phyloP scores from a whole-genome alignment of 2,888 invertebrate genomes.

The Rotaria macrura region DNA sequence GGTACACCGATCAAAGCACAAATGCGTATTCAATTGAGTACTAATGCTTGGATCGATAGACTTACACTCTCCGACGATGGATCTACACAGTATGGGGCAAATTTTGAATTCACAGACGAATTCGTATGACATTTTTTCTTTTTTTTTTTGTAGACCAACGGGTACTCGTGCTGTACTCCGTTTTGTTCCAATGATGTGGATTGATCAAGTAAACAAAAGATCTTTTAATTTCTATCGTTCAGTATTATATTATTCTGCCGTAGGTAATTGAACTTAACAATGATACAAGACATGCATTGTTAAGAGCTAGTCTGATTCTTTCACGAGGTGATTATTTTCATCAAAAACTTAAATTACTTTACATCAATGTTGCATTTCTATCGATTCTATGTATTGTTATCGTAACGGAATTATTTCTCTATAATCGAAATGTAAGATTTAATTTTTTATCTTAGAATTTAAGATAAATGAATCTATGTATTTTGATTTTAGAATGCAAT shows the following conservation, averaged over 20 bases:
- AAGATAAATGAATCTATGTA: background rate
- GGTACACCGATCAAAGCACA: background rate
- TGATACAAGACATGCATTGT: background rate
- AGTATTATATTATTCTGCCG: background rate
- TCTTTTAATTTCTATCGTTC: background rate
- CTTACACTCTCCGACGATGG: background rate
- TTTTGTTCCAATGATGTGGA: constrained; percentile 8
- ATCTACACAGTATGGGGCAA: background rate
- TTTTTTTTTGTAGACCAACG: background rate
- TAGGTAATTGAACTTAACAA: background rate
- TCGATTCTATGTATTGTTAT: background rate
- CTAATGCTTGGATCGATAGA: background rate
- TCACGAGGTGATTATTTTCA: background rate
- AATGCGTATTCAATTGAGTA: constrained; percentile 14
- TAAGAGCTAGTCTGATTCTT: background rate
- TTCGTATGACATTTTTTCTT: too few relatives aligned
- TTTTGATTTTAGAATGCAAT: background rate
- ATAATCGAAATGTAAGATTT: background rate
- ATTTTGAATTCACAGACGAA: background rate
- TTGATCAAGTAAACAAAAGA: background rate
- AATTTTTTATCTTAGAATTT: too few relatives aligned
- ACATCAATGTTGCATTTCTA: background rate
- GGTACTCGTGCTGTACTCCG: background rate
- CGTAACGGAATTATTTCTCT: background rate
- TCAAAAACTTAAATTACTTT: background rate